Conservation (phyloP, 2,113 vertebrate genomes). For the Poecile atricapillus region DNA sequence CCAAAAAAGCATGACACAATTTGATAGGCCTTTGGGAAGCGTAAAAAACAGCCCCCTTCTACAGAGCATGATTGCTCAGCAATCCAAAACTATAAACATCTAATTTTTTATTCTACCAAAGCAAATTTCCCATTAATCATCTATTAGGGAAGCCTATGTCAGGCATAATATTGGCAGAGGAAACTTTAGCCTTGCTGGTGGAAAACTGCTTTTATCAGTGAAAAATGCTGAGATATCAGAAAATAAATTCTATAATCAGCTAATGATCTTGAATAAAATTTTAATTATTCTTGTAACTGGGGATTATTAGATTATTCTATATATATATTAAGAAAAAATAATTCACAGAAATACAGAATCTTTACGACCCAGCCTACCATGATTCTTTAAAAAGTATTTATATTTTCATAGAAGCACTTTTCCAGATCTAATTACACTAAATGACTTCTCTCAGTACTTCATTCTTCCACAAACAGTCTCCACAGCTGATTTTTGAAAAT, state of each 20-base stretch:
- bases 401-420: slow-evolving; percentile 12
- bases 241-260: not conserved
- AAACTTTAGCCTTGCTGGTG: not conserved
- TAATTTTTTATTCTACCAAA: not conserved
- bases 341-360: not conserved
- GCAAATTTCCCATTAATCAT: not conserved
- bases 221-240: not conserved
- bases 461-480: not conserved
- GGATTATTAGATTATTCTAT: slow-evolving; percentile 28
- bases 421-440: slow-evolving; percentile 14
- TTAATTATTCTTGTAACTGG: not conserved
- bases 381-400: not conserved
- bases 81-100: not conserved
- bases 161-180: not conserved
- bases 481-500: not conserved
- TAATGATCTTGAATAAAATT: not conserved
- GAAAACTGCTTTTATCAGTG: not conserved
- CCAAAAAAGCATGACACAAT: not conserved
- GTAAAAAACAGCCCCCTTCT: not conserved
- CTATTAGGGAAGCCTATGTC: not conserved
- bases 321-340: not conserved
- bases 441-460: not conserved
- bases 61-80: not conserved
- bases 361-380: not conserved
- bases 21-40: not conserved